These are phyloP conservation scores for Sparus aurata DNA, from an alignment of 2,797 vertebrate genomes.

Conservation along the genomic window DNA sequence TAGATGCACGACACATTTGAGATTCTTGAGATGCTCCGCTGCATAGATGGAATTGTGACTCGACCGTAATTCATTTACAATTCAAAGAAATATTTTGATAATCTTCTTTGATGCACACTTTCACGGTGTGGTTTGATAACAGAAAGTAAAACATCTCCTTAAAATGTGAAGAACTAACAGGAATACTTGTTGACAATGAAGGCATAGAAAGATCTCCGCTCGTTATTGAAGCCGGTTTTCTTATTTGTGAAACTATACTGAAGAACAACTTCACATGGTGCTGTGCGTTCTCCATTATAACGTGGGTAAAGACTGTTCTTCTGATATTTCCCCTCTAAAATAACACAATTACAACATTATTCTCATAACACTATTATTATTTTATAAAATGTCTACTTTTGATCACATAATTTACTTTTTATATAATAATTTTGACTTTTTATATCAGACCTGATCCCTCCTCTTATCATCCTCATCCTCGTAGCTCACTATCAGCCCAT, in stretches of 20 bases:
- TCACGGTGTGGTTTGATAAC: not conserved
- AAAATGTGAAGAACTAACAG: not conserved
- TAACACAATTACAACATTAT: no score
- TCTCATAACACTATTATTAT: no score
- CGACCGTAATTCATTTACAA: no score
- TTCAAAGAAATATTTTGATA: not conserved
- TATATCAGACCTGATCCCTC: slow-evolving; percentile 19
- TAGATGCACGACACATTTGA: slow-evolving; percentile 1
- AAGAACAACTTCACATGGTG: no score
- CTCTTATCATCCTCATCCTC: slow-evolving; percentile 37
- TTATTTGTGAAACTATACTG: no score
- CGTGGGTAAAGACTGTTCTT: no score
- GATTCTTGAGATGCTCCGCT: slow-evolving; percentile 21
- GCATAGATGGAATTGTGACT: not conserved
- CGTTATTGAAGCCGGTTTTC: no score
- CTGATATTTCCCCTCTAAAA: no score
- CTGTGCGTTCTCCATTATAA: no score
- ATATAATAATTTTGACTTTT: no score
- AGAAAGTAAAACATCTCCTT: not conserved
- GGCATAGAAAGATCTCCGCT: not conserved
- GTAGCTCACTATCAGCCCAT: slow-evolving; percentile 53
- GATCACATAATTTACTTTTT: no score
- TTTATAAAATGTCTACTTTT: no score
- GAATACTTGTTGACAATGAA: not conserved
- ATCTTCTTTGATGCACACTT: not conserved